A percentile compares a stretch with the other conserved stretches of the same genome.
These are phyloP conservation scores for Mus minutoides DNA, from an alignment of 2,797 vertebrate species.

Conservation along the genomic window DNA sequence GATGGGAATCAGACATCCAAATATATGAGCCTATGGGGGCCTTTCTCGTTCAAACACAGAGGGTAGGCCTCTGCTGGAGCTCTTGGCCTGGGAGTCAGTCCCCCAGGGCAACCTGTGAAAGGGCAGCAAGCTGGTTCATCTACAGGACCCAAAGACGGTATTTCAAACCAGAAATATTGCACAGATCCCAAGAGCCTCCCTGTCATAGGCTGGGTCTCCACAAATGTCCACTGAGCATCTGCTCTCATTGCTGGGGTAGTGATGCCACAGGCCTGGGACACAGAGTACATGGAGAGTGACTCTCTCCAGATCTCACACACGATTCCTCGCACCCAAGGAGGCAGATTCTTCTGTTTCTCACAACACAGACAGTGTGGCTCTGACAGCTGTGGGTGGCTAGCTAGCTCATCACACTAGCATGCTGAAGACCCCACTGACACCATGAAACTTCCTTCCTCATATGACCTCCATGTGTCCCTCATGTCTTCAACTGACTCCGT, in stretches of 20 bases:
- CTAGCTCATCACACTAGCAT: fast-evolving
- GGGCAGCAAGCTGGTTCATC: not conserved
- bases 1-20: not conserved
- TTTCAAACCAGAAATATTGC: not conserved
- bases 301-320: not conserved
- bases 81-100: not conserved
- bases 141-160: fast-evolving
- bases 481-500: not conserved
- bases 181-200: no score
- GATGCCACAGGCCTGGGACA: not conserved
- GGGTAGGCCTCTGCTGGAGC: not conserved
- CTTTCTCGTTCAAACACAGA: not conserved
- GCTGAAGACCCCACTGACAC: not conserved
- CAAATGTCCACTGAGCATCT: not conserved
- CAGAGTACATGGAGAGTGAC: not conserved
- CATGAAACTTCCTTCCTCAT: fast-evolving
- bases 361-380: fast-evolving
- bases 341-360: not conserved
- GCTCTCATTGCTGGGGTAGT: not conserved
- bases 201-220: not conserved
- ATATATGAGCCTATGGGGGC: not conserved
- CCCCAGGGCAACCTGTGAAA: not conserved
- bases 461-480: not conserved
- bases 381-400: not conserved
- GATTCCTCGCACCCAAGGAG: not conserved